Base-by-base conservation (phyloP, 2,888 invertebrate genomes). In the Eupeodes luniger region DNA sequence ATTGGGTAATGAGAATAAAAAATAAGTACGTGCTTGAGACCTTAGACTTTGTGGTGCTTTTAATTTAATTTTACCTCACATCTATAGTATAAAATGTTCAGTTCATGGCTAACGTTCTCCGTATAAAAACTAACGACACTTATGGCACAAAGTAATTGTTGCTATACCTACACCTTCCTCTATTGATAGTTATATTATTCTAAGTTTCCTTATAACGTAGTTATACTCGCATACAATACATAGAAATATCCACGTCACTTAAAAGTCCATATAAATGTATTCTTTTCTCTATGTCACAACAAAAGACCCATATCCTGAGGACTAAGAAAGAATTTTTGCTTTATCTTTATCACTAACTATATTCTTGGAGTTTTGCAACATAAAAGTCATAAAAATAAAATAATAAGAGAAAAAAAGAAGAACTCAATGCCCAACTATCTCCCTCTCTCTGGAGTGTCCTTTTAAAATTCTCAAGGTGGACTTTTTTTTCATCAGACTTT, bases 201-300 rank as follows among this genome's bases (percentile, higher is more conserved):
- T 69, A 11, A n/a, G 53, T 72, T 59, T 79, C 66, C 44, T 27
- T 40, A 40, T 40, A 40, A 9, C 5, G 40, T 1, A 40, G 40
- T 5, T 40, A 40, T 40, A 40, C 40, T 40, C 2, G 14, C 4
- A 36, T 44, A 1, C 44, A 19, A 51, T 16, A 5, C 36, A 36
- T 49, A 66, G 51, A 62, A 59, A 78, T 75, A 49, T 64, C 69
- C 69, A 59, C 64, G 74, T 78, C 62, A 79, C 78, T 79, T 74
- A 82, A 75, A 69, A 79, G 69, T 86, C 82, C 77, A 85, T 85
- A 78, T 85, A 78, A 74, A 85, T 67, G 72, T 67, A 74, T 82
- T 82, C 67, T 79, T 49, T 78, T 66, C 40, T 66, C 27, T 78
- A 12, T 80, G 19, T 27, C 27, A 27, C 27, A 59, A 55, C 67